phyloP scores from a whole-genome alignment of 1,140 invertebrate species.

The Papilio polytes region DNA sequence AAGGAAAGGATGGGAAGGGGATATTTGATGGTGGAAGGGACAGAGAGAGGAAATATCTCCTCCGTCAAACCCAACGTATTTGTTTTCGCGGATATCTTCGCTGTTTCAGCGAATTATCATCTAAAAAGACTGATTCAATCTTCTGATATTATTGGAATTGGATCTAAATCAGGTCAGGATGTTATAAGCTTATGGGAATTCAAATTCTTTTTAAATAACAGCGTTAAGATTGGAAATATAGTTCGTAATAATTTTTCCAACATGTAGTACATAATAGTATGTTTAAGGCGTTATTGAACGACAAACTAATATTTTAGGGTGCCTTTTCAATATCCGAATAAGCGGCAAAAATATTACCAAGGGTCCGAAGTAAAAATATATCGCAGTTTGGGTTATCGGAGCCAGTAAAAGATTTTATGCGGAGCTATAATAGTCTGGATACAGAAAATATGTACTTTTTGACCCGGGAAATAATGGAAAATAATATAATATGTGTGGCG shows the following conservation, averaged over 20 bases:
- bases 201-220: not conserved
- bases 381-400: conserved; percentile 8
- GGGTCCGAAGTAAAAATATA: conserved; percentile 7
- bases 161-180: too few relatives aligned
- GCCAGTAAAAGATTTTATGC: conserved; percentile 1
- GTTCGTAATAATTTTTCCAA: too few relatives aligned
- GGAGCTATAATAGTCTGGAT: not conserved
- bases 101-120: too few relatives aligned
- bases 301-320: conserved; percentile 18
- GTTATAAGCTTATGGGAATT: too few relatives aligned
- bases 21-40: too few relatives aligned
- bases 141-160: too few relatives aligned
- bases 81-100: too few relatives aligned
- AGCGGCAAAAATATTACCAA: conserved; percentile 13
- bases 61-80: too few relatives aligned
- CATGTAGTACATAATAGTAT: not conserved
- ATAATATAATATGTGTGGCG: not conserved
- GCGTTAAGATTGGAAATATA: too few relatives aligned
- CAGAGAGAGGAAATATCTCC: too few relatives aligned
- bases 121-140: too few relatives aligned
- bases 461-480: not conserved
- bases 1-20: too few relatives aligned
- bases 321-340: conserved; percentile 27
- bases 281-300: not conserved
- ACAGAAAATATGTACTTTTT: not conserved